Conservation (phyloP, 1,140 invertebrate species). For the Drosophila tristis region DNA sequence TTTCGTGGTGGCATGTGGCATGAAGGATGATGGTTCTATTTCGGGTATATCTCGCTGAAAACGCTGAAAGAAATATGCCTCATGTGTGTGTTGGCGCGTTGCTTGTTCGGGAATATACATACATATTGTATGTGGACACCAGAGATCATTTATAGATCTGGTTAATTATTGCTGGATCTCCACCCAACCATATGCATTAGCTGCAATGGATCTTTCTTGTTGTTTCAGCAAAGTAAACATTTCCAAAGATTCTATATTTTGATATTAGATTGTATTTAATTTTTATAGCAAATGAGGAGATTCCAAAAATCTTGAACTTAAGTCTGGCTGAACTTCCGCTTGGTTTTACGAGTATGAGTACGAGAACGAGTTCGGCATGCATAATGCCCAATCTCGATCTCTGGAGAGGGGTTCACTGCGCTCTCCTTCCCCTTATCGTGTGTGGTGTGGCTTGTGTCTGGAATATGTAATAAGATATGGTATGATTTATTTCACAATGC, state of each 20-base stretch:
- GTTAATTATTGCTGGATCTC: constrained; percentile 16
- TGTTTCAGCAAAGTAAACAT: not conserved
- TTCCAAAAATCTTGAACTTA: too few relatives aligned
- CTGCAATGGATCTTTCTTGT: constrained; percentile 1
- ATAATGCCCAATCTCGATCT: constrained; percentile 2
- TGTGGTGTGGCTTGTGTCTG: constrained; percentile 26
- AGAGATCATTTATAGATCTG: constrained; percentile 19
- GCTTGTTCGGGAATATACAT: constrained; percentile 1
- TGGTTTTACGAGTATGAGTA: constrained; percentile 25
- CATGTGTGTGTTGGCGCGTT: constrained; percentile 20
- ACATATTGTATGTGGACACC: too few relatives aligned
- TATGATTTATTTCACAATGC: constrained; percentile 28
- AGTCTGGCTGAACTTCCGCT: constrained; percentile 54
- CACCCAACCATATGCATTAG: not conserved
- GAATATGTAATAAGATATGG: constrained; percentile 71
- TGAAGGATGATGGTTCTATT: constrained; percentile 46
- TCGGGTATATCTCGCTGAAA: constrained; percentile 1
- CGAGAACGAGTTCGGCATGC: not conserved
- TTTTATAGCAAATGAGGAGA: too few relatives aligned
- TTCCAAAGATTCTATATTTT: too few relatives aligned
- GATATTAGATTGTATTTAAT: too few relatives aligned
- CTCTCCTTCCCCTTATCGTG: constrained; percentile 31
- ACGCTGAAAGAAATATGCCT: constrained; percentile 45
- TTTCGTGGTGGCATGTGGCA: constrained; percentile 23
- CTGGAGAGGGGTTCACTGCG: constrained; percentile 9